Base-by-base conservation (phyloP, 2,797 vertebrate genomes). In the Girardinus metallicus region DNA sequence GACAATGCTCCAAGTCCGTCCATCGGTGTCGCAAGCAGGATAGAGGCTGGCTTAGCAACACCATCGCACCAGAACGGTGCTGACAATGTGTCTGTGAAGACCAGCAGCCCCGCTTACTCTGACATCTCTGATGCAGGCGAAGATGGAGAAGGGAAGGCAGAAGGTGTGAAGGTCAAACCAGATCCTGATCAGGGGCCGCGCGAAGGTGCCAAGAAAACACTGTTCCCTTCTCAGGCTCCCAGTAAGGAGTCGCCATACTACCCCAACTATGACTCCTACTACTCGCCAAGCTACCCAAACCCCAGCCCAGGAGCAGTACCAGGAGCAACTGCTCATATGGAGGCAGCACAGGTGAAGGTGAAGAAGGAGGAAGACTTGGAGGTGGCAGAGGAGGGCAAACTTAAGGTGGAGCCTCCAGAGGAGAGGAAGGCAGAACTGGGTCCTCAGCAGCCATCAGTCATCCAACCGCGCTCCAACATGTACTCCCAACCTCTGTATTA, bases 401-500 rank as follows among this genome's bases (percentile, higher is more conserved):
- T 95, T 76, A 99, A 99, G 92, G 95, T 90, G 0, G 99, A 99
- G 39, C 89, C 93, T 80, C 94, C 95, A 0, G 99, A 99, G 79
- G 98, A 99, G 15, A 98, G 98, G 88, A 99, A 99, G 90, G 78
- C 95, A 0, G 99, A 99, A 98, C 97, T 43, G 6, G 53, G 53
- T 26, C 55, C 93, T 93, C 0, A 74, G 90, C 98, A 99, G 85
- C 97, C 97, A 18, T 99, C 98, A 0, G 98, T 99, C 87, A 99
- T 99, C 88, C 99, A 99, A 87, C 99, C 98, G 84, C 96, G 98
- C 15, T 97, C 99, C 79, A 98, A 96, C 91, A 97, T 99, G 97
- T 99, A 99, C 95, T 98, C 99, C 98, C 99, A 99, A 84, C 97
- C 98, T 34, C 96, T 99, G 8, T 99, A 99, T 94, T 99, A 99